Evolutionary conservation across 2,888 invertebrate species (phyloP), one percentile per base, ranked within the genome.

Genomic region (Dinocampus coccinellae): DNA sequence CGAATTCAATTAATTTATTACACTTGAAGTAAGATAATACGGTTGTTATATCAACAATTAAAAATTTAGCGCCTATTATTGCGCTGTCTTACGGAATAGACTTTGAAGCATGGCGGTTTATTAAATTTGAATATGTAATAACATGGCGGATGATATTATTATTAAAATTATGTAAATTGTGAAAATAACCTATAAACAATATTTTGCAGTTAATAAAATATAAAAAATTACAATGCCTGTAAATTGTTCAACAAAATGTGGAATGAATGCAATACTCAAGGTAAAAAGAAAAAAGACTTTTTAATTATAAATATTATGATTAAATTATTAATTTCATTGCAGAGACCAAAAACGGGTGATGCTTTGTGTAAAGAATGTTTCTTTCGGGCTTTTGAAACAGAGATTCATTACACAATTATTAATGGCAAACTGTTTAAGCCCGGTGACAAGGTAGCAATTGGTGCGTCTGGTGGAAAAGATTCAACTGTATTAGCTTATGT

Each of bases 401-500:
- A 99, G 90, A 92, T 98, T 75, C 98, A 99, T 88, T 92, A 93
- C 81, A 98, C 98, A 0, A 97, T 99, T 63, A 90, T 90, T 1
- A 91, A 92, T 82, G 94, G 93, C 26, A 90, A 94, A 75, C 89
- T 99, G 62, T 98, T 99, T 84, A 92, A 92, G 67, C 90, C 89
- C 67, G 97, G 96, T 0, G 93, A 95, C 81, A 94, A 93, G 52
- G 96, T 98, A 29, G 98, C 98, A 1, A 92, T 98, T 29, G 98
- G 96, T 33, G 98, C 98, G 0, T 96, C 96, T 42, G 97, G 97
- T 34, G 97, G 97, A 33, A 96, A 96, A 89, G 99, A 99, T 88
- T 99, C 99, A 0, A 99, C 99, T 2, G 99, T 99, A 16, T 89
- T 99, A 69, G 99, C 99, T 0, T 95, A 98, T 85, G 92, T 97